Percentiles rank a stretch among this genome's conserved stretches.
Conservation (phyloP, 2,113 vertebrate species). For the Chaenogobius annularis region DNA sequence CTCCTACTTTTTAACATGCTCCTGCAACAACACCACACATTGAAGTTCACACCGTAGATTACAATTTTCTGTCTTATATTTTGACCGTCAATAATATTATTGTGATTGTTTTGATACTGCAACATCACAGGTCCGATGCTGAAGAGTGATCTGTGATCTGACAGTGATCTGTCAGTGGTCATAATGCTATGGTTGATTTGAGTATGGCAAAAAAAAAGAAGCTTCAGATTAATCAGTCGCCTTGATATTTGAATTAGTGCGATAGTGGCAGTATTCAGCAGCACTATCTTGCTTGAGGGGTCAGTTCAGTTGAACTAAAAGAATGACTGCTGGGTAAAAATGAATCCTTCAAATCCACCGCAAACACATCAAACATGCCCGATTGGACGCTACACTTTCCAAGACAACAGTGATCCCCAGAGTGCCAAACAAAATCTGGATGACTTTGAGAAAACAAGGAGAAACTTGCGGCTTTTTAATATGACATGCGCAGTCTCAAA, state of each 20-base stretch:
- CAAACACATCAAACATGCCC: constrained; percentile 16
- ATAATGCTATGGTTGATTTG: not conserved
- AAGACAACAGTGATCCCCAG: constrained; percentile 17
- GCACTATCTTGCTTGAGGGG: not conserved
- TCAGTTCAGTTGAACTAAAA: constrained; percentile 5
- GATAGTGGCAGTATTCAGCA: not conserved
- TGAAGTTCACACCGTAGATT: not conserved
- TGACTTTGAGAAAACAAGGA: constrained; percentile 13
- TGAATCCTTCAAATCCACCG: constrained; percentile 3
- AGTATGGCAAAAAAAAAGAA: not conserved
- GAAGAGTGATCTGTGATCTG: not conserved
- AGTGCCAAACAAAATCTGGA: constrained; percentile 16
- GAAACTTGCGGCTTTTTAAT: not conserved
- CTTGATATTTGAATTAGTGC: not conserved
- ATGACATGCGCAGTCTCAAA: not conserved
- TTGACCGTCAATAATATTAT: not conserved
- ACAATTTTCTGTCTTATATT: not conserved
- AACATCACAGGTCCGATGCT: not conserved
- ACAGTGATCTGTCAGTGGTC: not conserved
- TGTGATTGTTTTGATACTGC: not conserved
- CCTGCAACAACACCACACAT: too few relatives aligned
- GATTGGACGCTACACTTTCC: constrained; percentile 2
- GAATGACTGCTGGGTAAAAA: constrained; percentile 3
- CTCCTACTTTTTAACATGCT: too few relatives aligned
- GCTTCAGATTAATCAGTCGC: not conserved